Base-by-base conservation (phyloP, 2,888 invertebrate species). In the Diachrysia chrysitis region DNA sequence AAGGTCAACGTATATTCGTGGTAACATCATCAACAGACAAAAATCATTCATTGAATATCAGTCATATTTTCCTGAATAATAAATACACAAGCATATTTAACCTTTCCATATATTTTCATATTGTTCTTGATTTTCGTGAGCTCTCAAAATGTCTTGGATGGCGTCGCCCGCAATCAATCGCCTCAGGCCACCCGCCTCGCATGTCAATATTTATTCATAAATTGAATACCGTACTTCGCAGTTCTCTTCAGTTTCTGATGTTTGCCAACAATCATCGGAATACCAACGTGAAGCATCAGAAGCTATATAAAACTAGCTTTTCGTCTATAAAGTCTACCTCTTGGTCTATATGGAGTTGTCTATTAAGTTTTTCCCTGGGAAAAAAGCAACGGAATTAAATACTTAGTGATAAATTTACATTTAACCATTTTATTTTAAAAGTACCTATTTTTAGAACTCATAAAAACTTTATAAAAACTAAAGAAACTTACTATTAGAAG, bases 201-300 rank as follows among this genome's bases (percentile, higher is more conserved):
- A 73, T 75, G 76, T 81, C 81, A 86, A 85, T 81, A 85, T 86
- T 85, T 84, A 76, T 75, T 71, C 75, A 68, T 75, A 78, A 78
- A 75, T 79, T 65, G 71, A 71, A 69, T 69, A 68, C 61, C 32
- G 16, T 17, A 32, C 56, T 59, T 62, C 16, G 51, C 46, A 62
- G 46, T 48, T 55, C 54, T 55, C 58, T 54, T 62, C 21, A 59
- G 57, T 29, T 59, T 63, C 56, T 66, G 46, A 55, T 61, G 58
- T 61, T 61, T 61, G 42, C 53, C 48, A 19, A 48, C 19, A 46
- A 65, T 59, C 55, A 42, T 59, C 2, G 17, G 19, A 29, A n/a
- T 14, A 19, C 16, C 56, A 10, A 32, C 55, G 7, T 54, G 25
- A 4, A n/a, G 35, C 54, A 19, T 54, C 53, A 14, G 21, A 23